phyloP scores from a whole-genome alignment of 2,888 invertebrate genomes.

The Euplexia lucipara region DNA sequence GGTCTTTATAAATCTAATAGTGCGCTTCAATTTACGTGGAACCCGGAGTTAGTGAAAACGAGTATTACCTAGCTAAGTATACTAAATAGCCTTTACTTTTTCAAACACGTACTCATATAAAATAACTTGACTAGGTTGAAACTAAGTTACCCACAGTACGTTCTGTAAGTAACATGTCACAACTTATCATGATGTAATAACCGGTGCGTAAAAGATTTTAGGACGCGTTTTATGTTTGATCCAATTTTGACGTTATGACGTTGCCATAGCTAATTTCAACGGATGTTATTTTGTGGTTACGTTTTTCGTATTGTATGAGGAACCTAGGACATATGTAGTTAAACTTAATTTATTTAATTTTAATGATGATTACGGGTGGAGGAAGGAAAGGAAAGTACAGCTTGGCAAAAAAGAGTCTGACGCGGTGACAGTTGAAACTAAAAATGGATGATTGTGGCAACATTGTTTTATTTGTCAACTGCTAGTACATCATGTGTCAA shows the following conservation, averaged over 20 bases:
- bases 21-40: too few relatives aligned
- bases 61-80: background rate
- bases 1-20: too few relatives aligned
- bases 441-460: too few relatives aligned
- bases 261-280: slow-evolving; percentile 20
- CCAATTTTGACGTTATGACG: slow-evolving; percentile 36
- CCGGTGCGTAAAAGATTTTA: slow-evolving; percentile 37
- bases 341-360: too few relatives aligned
- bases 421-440: too few relatives aligned
- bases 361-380: background rate
- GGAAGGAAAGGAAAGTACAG: too few relatives aligned
- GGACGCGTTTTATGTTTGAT: slow-evolving; percentile 35
- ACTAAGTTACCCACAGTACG: slow-evolving; percentile 47
- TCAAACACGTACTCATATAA: slow-evolving; percentile 20
- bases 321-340: background rate
- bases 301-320: background rate
- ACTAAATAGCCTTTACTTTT: slow-evolving; percentile 14
- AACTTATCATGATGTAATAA: slow-evolving; percentile 52
- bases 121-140: slow-evolving; percentile 25
- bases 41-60: background rate
- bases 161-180: slow-evolving; percentile 44
- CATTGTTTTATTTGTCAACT: too few relatives aligned
- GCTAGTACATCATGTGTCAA: too few relatives aligned
- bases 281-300: background rate
- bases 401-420: too few relatives aligned